Conservation (phyloP, 1,140 invertebrate species). For the Myzus persicae region DNA sequence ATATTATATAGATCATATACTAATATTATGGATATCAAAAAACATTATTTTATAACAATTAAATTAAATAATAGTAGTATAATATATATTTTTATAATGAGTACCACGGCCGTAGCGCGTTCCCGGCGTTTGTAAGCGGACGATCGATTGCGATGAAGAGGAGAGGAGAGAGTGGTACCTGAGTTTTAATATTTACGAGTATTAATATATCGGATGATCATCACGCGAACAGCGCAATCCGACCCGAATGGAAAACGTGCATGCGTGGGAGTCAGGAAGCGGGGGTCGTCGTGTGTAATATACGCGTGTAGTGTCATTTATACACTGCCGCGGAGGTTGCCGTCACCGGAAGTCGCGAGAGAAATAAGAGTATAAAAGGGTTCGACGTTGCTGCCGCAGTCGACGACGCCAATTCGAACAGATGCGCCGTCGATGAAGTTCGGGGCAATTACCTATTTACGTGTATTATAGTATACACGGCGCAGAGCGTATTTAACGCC, state of each 20-base stretch:
- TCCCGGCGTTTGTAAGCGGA: neutral
- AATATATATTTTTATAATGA: no score
- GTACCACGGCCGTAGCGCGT: no score
- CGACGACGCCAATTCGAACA: neutral
- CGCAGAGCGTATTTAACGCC: neutral
- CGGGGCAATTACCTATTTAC: constrained; percentile 11
- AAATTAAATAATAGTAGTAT: no score
- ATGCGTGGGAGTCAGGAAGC: constrained; percentile 32
- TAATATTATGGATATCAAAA: no score
- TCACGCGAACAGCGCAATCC: neutral
- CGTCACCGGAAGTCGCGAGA: constrained; percentile 34
- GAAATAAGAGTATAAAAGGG: constrained; percentile 28
- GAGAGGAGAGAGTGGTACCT: neutral
- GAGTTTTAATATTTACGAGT: neutral
- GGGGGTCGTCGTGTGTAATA: neutral
- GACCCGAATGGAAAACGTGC: neutral
- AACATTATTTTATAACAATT: no score
- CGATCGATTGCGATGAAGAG: neutral
- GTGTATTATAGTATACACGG: neutral
- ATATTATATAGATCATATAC: neutral
- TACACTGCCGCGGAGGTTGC: neutral
- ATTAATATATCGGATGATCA: constrained; percentile 3
- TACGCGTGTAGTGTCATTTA: neutral
- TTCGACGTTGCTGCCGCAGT: no score
- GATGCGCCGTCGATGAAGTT: neutral